Evolutionary conservation across 1,140 invertebrate genomes (phyloP).

Genomic region (Nautilus pompilius): DNA sequence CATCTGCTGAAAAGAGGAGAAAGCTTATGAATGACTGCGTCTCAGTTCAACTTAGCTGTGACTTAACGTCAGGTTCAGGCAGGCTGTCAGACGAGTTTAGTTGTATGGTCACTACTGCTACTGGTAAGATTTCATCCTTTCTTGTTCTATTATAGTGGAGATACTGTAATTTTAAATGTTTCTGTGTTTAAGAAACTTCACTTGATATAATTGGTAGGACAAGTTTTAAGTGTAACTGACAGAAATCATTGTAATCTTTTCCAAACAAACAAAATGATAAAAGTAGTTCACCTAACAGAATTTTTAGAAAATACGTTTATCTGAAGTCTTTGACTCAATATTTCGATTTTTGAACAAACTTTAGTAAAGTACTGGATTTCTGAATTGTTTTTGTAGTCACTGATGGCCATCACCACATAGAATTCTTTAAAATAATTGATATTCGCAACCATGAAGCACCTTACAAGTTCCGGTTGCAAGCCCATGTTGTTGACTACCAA

Average conservation of each 20-base stretch:
- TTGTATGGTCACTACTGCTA: conserved; percentile 24
- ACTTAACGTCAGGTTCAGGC: neutral
- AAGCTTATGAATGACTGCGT: too few species aligned
- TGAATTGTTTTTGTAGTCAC: conserved; percentile 9
- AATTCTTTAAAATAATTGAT: conserved; percentile 12
- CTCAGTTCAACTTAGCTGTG: too few species aligned
- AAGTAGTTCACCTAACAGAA: too few species aligned
- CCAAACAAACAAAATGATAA: too few species aligned
- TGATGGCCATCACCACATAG: conserved; percentile 13
- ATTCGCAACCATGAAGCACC: conserved; percentile 15
- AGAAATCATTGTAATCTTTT: too few species aligned
- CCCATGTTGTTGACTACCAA: conserved; percentile 14
- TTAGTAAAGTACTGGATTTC: neutral
- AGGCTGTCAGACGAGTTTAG: neutral
- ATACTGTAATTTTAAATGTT: neutral
- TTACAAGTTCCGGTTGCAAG: conserved; percentile 24
- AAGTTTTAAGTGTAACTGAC: too few species aligned
- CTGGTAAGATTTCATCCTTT: conserved; percentile 10
- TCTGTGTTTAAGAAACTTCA: neutral
- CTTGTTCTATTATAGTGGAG: conserved; percentile 1
- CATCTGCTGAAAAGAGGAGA: too few species aligned
- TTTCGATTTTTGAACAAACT: too few species aligned
- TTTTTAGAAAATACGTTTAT: too few species aligned
- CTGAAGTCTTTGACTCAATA: too few species aligned
- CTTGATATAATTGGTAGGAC: too few species aligned